A percentile compares a stretch with the other conserved stretches of the same genome.
Conservation (phyloP, 2,797 vertebrate genomes). For the Pangasius sanitwongsei region DNA sequence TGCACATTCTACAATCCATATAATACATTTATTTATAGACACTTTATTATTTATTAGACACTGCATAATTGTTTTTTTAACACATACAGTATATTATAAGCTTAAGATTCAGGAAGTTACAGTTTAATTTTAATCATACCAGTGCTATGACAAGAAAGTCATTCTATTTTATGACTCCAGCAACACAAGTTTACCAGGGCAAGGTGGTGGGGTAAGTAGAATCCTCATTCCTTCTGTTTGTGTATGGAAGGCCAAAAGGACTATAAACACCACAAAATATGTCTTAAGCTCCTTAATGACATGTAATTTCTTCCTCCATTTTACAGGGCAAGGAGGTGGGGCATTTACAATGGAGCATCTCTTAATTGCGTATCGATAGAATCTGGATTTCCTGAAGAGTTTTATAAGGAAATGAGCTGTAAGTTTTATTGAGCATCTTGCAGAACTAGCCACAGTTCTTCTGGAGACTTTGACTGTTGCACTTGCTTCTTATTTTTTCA, state of each 20-base stretch:
- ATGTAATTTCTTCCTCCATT: background rate
- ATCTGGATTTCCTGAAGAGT: background rate
- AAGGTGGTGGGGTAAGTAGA: background rate
- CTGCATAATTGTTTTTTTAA: background rate
- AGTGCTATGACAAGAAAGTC: background rate
- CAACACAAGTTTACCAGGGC: background rate
- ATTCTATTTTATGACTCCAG: background rate
- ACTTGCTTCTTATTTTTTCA: too few relatives aligned
- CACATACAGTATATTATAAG: background rate
- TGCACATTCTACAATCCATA: background rate
- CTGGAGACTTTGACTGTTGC: too few relatives aligned
- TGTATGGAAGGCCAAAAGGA: background rate
- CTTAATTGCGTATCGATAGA: background rate
- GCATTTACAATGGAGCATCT: background rate
- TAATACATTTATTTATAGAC: background rate
- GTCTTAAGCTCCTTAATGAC: background rate
- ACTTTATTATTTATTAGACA: background rate
- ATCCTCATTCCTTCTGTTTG: background rate
- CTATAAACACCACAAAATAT: background rate
- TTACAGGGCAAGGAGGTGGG: background rate
- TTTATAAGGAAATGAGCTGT: too few relatives aligned
- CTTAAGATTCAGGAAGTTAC: background rate
- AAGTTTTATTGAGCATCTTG: too few relatives aligned
- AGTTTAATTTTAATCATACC: background rate
- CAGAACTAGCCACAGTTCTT: too few relatives aligned